These are phyloP conservation scores for Eolophus roseicapilla DNA, from an alignment of 2,113 vertebrate species.

Conservation along the genomic window DNA sequence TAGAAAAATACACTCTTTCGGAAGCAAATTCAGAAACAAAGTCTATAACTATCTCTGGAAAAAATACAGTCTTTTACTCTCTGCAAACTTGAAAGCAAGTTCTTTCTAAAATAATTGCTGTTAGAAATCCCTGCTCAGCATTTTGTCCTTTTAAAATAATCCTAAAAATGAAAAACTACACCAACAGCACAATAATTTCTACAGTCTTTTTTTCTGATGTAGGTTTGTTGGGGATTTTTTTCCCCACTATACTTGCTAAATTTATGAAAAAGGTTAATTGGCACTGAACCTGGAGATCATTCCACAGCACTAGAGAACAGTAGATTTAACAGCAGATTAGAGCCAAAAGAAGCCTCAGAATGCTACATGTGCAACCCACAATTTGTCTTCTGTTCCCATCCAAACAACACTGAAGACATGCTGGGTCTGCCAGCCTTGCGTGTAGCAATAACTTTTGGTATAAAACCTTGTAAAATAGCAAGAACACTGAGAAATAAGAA, in stretches of 20 bases:
- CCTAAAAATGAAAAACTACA: neutral
- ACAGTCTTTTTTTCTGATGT: neutral
- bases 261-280: neutral
- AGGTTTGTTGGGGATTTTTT: neutral
- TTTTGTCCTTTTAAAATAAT: neutral
- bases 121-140: neutral
- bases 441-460: neutral
- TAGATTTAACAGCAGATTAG: neutral
- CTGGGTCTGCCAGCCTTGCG: neutral
- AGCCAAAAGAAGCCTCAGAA: neutral
- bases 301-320: neutral
- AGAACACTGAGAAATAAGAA: neutral
- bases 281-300: neutral
- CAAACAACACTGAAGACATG: neutral
- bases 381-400: neutral
- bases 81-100: neutral
- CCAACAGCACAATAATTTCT: neutral
- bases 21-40: neutral
- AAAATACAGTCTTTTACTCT: neutral
- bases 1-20: neutral
- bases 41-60: neutral
- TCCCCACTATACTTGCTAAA: neutral
- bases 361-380: neutral
- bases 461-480: neutral
- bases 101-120: neutral